Base-by-base conservation (phyloP, 2,888 invertebrate species). In the Capitulum mitella region DNA sequence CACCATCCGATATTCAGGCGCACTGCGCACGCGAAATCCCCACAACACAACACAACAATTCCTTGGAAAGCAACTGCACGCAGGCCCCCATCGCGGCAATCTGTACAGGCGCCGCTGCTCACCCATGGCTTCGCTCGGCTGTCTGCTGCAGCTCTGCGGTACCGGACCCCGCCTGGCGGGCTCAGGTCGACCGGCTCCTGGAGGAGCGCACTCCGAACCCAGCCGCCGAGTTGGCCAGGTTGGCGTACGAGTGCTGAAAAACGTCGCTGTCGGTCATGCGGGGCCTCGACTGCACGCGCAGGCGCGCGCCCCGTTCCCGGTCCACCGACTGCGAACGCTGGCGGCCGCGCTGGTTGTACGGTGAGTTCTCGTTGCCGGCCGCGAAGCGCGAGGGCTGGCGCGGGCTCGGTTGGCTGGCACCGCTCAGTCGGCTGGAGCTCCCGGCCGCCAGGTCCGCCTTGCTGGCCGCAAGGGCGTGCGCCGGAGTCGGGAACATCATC, bases 341-440 rank as follows among this genome's bases (percentile, higher is more conserved):
- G 3, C 70, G 34, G 37, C 19, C 22, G 3, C 22, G 19, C 34
- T 16, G 3, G 70, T 70, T 70, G 70, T 70, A 70, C 70, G 70
- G 70, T 19, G 70, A 70, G 37, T 70, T 70, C 37, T 70, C 70
- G 70, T 70, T 70, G 34, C 70, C 70, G 19, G 70, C 70, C 0
- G 70, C 70, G 37, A 32, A 70, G 37, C 37, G 34, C 3, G 6
- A 29, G 1, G 64, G 16, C 12, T 22, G 32, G 64, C 32, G 14
- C 32, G 70, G 32, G 70, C 12, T 32, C 12, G 32, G 37, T 8
- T 14, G 19, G 19, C 37, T 37, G 22, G 5, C 6, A 5, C 37
- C 6, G 70, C 19, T 22, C 19, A 22, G 70, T 1, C 10, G 16
- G 37, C 22, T 19, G 19, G 70, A 70, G 22, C 37, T 70, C 12